These are phyloP conservation scores for Paraplagusia blochii DNA, from an alignment of 2,113 vertebrate species.

Conservation along the genomic window DNA sequence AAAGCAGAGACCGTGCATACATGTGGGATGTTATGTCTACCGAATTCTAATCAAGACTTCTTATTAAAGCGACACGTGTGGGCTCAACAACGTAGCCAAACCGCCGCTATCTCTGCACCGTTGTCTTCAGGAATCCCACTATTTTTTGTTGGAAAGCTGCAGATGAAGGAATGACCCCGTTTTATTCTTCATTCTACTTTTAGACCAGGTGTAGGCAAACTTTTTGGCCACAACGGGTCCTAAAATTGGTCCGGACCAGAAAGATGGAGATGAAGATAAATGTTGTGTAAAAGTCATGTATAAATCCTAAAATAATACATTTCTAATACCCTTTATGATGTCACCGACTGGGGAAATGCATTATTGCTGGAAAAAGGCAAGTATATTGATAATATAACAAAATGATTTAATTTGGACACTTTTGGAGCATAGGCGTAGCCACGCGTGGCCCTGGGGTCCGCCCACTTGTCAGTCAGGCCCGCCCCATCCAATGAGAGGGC, in stretches of 20 bases:
- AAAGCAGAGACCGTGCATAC: slow-evolving; percentile 67
- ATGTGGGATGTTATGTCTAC: slow-evolving; percentile 57
- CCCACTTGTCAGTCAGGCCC: no score
- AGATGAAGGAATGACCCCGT: not conserved
- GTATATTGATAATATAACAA: no score
- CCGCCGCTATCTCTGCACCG: slow-evolving; percentile 18
- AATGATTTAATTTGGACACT: no score
- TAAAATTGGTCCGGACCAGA: no score
- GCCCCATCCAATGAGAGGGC: no score
- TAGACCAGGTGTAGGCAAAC: no score
- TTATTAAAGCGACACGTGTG: slow-evolving; percentile 57
- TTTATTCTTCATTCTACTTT: slow-evolving; percentile 7
- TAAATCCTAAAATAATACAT: no score
- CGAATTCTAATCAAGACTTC: slow-evolving; percentile 75
- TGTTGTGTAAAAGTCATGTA: not conserved
- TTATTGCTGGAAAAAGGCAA: slow-evolving; percentile 5
- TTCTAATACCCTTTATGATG: no score
- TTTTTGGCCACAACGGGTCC: no score
- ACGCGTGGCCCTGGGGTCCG: no score
- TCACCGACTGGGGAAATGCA: no score
- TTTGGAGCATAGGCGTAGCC: no score
- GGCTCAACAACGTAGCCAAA: slow-evolving; percentile 24
- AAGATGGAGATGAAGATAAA: slow-evolving; percentile 2
- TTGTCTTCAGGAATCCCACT: slow-evolving; percentile 24
- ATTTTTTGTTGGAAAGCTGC: slow-evolving; percentile 1